Percentiles rank a stretch among this genome's conserved stretches.
Conservation (phyloP, 2,113 vertebrate genomes). For the Uria aalge region DNA sequence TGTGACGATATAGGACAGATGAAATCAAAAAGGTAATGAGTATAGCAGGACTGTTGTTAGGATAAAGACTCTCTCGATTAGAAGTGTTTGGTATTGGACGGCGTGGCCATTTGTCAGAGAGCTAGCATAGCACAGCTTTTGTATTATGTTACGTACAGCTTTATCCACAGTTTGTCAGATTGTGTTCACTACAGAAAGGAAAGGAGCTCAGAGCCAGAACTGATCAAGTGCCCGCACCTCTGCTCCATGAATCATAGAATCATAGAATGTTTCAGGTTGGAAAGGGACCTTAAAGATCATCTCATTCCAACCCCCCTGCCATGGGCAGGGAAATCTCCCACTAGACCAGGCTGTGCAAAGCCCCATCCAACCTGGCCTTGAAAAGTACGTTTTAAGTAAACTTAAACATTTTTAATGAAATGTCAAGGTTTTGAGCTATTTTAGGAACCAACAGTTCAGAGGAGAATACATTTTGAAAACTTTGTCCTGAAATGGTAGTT, state of each 20-base stretch:
- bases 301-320: no score
- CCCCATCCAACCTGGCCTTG: no score
- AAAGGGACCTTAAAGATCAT: no score
- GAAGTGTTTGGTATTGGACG: neutral
- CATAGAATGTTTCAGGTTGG: no score
- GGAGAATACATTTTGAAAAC: neutral
- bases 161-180: neutral
- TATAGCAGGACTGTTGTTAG: neutral
- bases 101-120: neutral
- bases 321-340: no score
- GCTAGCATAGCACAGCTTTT: neutral
- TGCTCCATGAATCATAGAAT: neutral
- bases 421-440: neutral
- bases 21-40: neutral
- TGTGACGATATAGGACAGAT: no score
- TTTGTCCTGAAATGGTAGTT: neutral
- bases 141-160: neutral
- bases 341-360: no score
- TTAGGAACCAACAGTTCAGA: neutral
- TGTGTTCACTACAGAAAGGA: neutral
- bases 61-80: neutral
- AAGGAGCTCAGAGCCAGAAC: neutral
- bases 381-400: neutral
- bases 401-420: neutral
- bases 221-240: neutral